Evolutionary conservation across 2,797 vertebrate genomes (phyloP), one percentile per base, ranked within the genome.

Genomic region (Clarias fuscus): DNA sequence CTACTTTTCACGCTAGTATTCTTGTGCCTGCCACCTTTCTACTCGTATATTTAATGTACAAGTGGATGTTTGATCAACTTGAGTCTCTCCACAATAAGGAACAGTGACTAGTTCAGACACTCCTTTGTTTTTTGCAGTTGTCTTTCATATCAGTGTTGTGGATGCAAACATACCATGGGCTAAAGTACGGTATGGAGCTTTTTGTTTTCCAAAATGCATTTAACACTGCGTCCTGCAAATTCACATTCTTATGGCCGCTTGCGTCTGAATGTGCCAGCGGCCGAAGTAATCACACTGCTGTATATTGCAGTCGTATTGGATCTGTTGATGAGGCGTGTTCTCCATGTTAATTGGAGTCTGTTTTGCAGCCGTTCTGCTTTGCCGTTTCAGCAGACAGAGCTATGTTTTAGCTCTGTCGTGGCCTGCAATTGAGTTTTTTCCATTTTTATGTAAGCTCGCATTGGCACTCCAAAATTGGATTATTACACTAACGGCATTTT

Each of bases 401-500:
- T 22, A 15, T 10, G 56, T 64, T 86, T 85, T 85, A 82, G n/a
- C n/a, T n/a, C n/a, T 80, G 65, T 81, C n/a, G 22, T 24, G 53
- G 13, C 84, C 37, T 30, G 61, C 48, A 37, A 84, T 83, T 37
- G 24, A 59, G 59, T 59, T 84, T 72, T 48, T 77, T 37, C 78
- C 13, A 43, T 82, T 89, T 90, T 89, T 85, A 88, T 68, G 86
- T 87, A 90, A 91, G 86, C 87, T 88, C 89, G 89, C 84, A 82
- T 78, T 71, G 88, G 85, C 75, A 81, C 89, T 61, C 76, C 1
- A 93, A 93, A 94, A 93, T 91, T 92, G 89, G 91, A 93, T 94
- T 93, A 92, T 85, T 90, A 92, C 88, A 85, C 90, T 89, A 87
- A 89, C 86, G 73, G 91, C 91, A 88, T 94, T 90, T 93, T 91